Evolutionary conservation across 2,888 invertebrate species (phyloP).

Genomic region (Xanthia icteritia): DNA sequence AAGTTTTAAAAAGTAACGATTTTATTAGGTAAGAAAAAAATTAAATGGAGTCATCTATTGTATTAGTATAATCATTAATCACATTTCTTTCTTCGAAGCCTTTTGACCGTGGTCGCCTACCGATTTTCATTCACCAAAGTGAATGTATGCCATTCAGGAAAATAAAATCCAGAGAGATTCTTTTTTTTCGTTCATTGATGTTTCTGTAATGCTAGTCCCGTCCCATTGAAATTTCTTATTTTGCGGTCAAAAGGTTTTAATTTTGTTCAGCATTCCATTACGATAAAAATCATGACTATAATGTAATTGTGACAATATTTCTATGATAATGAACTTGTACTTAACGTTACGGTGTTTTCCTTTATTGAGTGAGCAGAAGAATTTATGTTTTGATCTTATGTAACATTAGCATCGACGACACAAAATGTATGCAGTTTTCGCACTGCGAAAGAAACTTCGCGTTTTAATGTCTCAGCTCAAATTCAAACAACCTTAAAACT

Average conservation of each 20-base stretch:
- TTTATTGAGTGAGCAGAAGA: not conserved
- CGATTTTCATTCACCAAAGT: not conserved
- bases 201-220: not conserved
- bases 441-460: not conserved
- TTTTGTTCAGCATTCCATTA: slow-evolving; percentile 14
- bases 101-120: not conserved
- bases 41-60: slow-evolving; percentile 7
- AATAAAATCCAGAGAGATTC: not conserved
- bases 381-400: not conserved
- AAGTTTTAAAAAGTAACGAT: slow-evolving; percentile 20
- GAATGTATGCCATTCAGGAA: not conserved
- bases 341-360: slow-evolving; percentile 22
- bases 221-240: not conserved
- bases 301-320: slow-evolving; percentile 55
- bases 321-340: slow-evolving; percentile 41
- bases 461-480: not conserved
- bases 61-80: slow-evolving; percentile 23
- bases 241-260: slow-evolving; percentile 1
- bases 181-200: not conserved
- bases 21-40: slow-evolving; percentile 38
- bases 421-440: not conserved
- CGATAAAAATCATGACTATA: slow-evolving; percentile 31
- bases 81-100: slow-evolving; percentile 1
- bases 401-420: not conserved
- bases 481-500: not conserved